Evolutionary conservation across 2,797 vertebrate species (phyloP), one percentile per base, ranked within the genome.

Genomic region (Arrhamphus sclerolepis): DNA sequence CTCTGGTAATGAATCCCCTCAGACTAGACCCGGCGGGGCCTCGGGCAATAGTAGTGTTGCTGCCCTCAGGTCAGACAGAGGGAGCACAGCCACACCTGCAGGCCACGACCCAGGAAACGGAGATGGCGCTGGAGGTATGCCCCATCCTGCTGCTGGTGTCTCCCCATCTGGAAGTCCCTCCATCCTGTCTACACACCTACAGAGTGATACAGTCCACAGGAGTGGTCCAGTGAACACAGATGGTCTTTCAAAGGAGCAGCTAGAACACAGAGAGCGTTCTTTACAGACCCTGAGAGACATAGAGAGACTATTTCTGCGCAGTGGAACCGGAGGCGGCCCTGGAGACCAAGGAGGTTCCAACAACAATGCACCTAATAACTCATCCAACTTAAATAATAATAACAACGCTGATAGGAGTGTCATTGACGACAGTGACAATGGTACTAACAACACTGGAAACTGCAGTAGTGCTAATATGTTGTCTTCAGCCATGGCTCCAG

Each of bases 261-360:
- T 99, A 69, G 97, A 99, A 75, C 98, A 98, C 72, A 92, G 98
- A 2, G 96, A 98, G 46, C 95, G 96, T 6, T 98, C 97, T 44
- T 85, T 99, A 69, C 98, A 99, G 91, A 99, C 97, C 0, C 91
- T 99, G 56, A 90, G 97, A 63, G 96, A 99, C 88, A 97, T 99
- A 10, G 97, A 99, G 81, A 92, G 96, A 7, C 89, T 99, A 39
- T 77, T 98, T 73, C 89, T 99, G 57, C 95, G 94, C 42, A 95
- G 93, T 0, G 93, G 94, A 4, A 87, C 92, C 2, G 44, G 81
- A 48, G 89, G 79, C 54, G 77, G 65, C 39, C 64, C 82, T n/a
- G 89, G 79, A 68, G 90, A 89, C 8, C 41, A 83, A 6, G 80
- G 70, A 39, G 87, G 77, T 53, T 38, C 89, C 47, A 87, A 86